Conservation (phyloP, 2,113 vertebrate species). For the Sander vitreus region DNA sequence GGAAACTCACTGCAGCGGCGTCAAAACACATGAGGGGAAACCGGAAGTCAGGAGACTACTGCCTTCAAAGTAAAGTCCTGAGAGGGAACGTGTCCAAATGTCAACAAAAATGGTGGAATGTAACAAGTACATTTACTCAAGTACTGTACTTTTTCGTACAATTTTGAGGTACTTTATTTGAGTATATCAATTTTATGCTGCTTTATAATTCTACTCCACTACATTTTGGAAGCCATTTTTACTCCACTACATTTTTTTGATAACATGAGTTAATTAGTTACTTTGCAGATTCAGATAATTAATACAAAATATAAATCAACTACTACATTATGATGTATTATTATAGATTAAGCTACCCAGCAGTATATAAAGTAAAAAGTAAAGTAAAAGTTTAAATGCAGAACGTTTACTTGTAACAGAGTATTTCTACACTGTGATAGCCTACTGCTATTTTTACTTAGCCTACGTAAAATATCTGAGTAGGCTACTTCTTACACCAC, state of each 20-base stretch:
- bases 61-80: slow-evolving; percentile 64
- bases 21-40: slow-evolving; percentile 12
- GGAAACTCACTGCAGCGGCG: slow-evolving; percentile 53
- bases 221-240: not conserved
- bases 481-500: not conserved
- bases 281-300: not conserved
- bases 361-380: too few species aligned
- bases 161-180: not conserved
- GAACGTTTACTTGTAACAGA: too few species aligned
- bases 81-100: fast-evolving
- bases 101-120: not conserved
- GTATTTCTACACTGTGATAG: not conserved
- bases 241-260: not conserved
- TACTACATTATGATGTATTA: too few species aligned
- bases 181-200: too few species aligned
- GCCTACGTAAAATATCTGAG: not conserved
- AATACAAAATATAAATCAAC: not conserved
- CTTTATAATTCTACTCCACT: too few species aligned
- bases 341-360: too few species aligned
- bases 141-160: not conserved
- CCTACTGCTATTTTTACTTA: not conserved
- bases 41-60: slow-evolving; percentile 26
- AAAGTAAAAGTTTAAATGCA: not conserved
- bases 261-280: not conserved
- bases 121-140: not conserved